These are phyloP conservation scores for Laticauda colubrina DNA, from an alignment of 2,113 vertebrate genomes.

Conservation along the genomic window DNA sequence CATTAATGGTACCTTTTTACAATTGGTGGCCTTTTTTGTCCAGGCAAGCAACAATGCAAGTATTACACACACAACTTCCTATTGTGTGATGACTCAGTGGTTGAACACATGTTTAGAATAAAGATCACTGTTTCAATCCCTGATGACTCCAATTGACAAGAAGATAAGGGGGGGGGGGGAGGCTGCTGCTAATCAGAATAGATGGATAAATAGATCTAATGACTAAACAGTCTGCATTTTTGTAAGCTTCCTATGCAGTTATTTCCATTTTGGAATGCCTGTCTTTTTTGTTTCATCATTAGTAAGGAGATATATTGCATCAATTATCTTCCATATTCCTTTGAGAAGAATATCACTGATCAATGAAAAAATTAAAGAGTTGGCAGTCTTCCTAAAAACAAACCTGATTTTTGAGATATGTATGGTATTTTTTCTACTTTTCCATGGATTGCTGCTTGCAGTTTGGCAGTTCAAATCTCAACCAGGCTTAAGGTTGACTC, in stretches of 20 bases:
- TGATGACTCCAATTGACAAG: not conserved
- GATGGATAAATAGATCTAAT: not conserved
- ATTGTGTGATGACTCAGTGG: not conserved
- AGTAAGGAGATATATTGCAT: not conserved
- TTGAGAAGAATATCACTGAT: not conserved
- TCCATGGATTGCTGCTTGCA: not conserved
- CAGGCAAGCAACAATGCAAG: not conserved
- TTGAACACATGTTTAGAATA: not conserved
- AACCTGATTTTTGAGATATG: not conserved
- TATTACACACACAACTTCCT: not conserved
- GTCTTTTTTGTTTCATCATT: not conserved
- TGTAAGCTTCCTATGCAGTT: not conserved
- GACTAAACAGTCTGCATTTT: not conserved
- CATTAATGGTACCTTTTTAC: not conserved
- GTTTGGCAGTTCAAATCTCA: no score
- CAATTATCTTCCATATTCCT: not conserved
- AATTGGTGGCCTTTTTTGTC: not conserved
- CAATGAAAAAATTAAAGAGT: not conserved
- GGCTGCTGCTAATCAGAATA: not conserved
- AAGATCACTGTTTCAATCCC: not conserved
- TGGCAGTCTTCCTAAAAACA: not conserved
- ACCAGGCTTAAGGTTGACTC: no score
- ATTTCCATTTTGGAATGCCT: not conserved
- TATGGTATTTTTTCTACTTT: not conserved
- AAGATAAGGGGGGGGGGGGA: not conserved